Evolutionary conservation across 2,113 vertebrate genomes (phyloP).

Genomic region (Mellivora capensis): DNA sequence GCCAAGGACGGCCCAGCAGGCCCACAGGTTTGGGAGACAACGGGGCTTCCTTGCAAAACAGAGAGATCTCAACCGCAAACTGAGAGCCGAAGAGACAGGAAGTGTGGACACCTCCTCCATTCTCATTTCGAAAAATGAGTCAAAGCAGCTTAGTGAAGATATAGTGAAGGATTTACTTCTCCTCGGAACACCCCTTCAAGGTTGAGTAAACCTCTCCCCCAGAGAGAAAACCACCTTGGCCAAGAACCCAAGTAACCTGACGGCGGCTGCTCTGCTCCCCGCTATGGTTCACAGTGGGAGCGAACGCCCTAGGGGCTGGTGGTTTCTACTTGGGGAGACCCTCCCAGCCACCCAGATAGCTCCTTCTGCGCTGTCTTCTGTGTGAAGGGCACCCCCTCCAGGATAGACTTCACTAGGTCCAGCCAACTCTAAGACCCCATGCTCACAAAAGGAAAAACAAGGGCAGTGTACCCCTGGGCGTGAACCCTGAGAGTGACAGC

Average conservation of each 20-base stretch:
- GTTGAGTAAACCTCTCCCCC: neutral
- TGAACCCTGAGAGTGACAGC: accelerated
- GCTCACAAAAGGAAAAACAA: neutral
- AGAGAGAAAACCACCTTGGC: neutral
- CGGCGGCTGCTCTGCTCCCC: accelerated
- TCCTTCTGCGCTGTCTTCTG: neutral
- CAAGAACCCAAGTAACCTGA: neutral
- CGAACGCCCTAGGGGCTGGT: neutral
- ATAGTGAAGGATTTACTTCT: neutral
- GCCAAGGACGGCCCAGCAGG: neutral
- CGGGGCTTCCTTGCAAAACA: neutral
- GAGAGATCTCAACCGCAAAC: neutral
- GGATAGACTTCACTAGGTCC: accelerated
- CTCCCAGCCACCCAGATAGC: neutral
- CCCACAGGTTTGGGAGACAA: neutral
- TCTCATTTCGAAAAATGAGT: neutral
- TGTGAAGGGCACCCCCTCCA: neutral
- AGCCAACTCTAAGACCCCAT: neutral
- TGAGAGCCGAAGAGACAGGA: neutral
- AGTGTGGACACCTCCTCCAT: accelerated
- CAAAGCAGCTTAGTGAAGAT: neutral
- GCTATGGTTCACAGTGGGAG: accelerated
- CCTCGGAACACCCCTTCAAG: neutral
- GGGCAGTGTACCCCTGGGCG: accelerated
- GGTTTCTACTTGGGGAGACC: neutral